Evolutionary conservation across 2,797 vertebrate species (phyloP).

Genomic region (Parotocinclus haroldoi): DNA sequence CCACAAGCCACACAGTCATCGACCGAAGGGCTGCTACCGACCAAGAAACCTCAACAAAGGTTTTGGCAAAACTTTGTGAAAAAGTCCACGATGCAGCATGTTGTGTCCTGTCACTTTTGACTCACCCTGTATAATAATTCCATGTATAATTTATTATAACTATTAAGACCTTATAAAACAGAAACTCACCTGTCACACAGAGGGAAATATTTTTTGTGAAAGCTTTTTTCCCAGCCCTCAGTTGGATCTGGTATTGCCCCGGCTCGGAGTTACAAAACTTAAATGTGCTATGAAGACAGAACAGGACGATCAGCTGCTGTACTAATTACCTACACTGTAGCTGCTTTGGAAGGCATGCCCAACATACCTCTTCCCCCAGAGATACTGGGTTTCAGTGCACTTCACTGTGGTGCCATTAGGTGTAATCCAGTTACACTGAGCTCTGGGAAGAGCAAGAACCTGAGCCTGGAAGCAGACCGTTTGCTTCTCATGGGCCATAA

Average conservation of each 20-base stretch:
- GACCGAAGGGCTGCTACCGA: too few species aligned
- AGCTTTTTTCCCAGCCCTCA: slow-evolving; percentile 68
- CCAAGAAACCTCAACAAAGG: too few species aligned
- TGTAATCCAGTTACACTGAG: slow-evolving; percentile 79
- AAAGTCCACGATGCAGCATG: too few species aligned
- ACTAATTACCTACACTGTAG: background rate
- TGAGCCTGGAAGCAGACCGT: slow-evolving; percentile 73
- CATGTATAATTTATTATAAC: too few species aligned
- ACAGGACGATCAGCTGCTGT: slow-evolving; percentile 11
- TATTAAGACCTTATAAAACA: too few species aligned
- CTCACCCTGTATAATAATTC: too few species aligned
- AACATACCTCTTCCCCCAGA: slow-evolving; percentile 66
- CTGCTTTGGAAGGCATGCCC: background rate
- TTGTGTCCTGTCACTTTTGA: too few species aligned
- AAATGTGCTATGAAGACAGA: slow-evolving; percentile 59
- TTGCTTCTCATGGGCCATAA: slow-evolving; percentile 60
- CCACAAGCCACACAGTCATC: too few species aligned
- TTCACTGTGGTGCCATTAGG: slow-evolving; percentile 65
- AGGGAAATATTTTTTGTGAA: slow-evolving; percentile 73
- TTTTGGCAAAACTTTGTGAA: too few species aligned
- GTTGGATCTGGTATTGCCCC: slow-evolving; percentile 80
- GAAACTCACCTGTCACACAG: slow-evolving; percentile 81
- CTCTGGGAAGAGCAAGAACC: slow-evolving; percentile 78
- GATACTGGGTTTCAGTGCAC: slow-evolving; percentile 55
- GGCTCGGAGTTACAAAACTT: slow-evolving; percentile 69